Evolutionary conservation across 2,797 vertebrate species (phyloP), one percentile per base, ranked within the genome.

Genomic region (Enteromius afrohamiltoni): DNA sequence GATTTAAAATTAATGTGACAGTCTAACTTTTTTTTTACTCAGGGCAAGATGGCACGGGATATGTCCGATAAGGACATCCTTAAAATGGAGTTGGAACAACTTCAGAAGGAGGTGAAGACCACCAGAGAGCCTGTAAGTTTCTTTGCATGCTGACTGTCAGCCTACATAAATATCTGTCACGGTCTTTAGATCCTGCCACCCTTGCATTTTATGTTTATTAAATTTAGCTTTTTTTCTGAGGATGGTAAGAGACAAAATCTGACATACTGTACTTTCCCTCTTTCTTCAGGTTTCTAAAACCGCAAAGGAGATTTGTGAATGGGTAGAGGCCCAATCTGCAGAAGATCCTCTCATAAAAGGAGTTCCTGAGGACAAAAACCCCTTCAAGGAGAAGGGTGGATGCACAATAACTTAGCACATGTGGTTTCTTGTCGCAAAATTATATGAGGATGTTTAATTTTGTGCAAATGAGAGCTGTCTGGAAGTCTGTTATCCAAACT

Each of bases 341-440:
- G 96, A 96, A 0, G 97, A 98, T 75, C 96, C 96, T 5, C 95
- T 98, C 87, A 93, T 98, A 68, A 97, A 96, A 90, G 97, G 97
- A 0, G 71, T 98, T 21, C 84, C 97, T 0, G 97, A 98, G 80
- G 97, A 98, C 67, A 97, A 96, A 93, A 98, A 99, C 88, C 97
- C 97, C 80, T 98, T 97, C 86, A 98, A 97, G 90, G 97, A 98
- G 91, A 98, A 98, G 93, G 96, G 97, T 0, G 92, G 96, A 86
- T 98, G 97, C 4, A 80, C 89, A 85, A 64, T 95, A 86, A 94
- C 94, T 90, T 95, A 95, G 86, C 93, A 89, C 14, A 40, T 26
- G 60, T 69, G 4, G 45, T 51, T 65, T 82, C 21, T 21, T 75
- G 31, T 21, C 6, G 70, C 1, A 69, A 55, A 49, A 40, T 14